These are phyloP conservation scores for Seira ritae DNA, from an alignment of 2,888 invertebrate genomes.

Conservation along the genomic window DNA sequence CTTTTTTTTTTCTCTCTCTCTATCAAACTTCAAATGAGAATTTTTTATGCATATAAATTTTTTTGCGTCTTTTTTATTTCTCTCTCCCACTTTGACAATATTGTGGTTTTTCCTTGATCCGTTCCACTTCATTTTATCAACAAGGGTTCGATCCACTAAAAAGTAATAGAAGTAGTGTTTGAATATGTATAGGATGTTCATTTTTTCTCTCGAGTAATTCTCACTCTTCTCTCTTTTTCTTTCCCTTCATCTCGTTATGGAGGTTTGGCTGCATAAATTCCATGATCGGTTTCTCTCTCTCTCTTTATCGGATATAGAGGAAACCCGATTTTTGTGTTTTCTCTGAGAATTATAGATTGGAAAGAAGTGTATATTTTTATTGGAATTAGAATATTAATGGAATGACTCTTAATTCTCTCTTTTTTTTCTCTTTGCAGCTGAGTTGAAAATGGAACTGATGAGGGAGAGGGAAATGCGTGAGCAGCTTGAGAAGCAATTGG, in stretches of 20 bases:
- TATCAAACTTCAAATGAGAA: conserved; percentile 20
- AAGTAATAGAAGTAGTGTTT: too few species aligned
- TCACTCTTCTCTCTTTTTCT: conserved; percentile 34
- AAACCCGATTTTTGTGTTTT: background rate
- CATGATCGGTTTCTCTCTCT: background rate
- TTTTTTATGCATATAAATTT: conserved; percentile 16
- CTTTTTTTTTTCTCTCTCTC: conserved; percentile 24
- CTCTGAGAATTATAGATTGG: background rate
- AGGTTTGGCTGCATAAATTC: conserved; percentile 7
- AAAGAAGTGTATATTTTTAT: background rate
- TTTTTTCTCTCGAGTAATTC: conserved; percentile 41
- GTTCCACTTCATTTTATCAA: conserved; percentile 64
- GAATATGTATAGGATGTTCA: conserved; percentile 14
- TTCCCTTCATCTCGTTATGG: conserved; percentile 41
- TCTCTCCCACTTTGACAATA: conserved; percentile 57
- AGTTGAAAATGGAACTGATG: conserved; percentile 96
- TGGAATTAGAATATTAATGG: conserved; percentile 11
- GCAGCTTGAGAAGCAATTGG: conserved; percentile 93
- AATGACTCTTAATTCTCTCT: background rate
- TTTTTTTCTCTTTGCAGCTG: conserved; percentile 80
- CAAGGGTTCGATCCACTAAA: conserved; percentile 39
- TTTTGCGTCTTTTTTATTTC: conserved; percentile 18
- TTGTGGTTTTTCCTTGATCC: conserved; percentile 66
- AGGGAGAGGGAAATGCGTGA: conserved; percentile 95
- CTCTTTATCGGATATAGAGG: conserved; percentile 27